Evolutionary conservation across 1,140 invertebrate genomes (phyloP), one percentile per base, ranked within the genome.

Genomic region (Cotesia vestalis): DNA sequence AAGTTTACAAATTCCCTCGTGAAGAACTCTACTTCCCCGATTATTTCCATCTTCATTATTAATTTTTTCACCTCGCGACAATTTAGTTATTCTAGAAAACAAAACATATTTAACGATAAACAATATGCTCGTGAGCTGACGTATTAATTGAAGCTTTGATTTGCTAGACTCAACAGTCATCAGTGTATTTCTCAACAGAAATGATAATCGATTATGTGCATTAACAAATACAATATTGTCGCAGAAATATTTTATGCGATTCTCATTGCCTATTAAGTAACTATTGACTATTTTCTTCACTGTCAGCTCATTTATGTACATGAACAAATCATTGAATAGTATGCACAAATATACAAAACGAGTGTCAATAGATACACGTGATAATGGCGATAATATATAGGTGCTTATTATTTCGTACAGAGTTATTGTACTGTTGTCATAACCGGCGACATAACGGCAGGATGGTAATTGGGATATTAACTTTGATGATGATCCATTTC

Each of bases 291-390:
- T 20, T 20, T 59, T 59, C 27, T 27, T 59, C 27, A 27, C 14
- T 1, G 57, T 59, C 14, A 59, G 6, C 9, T 59, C 57, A 27
- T 59, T 20, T 4, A 59, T 27, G 27, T 59, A 59, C 17, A 20
- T 17, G 17, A 59, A 59, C 27, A 59, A 27, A 34, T 59, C 57
- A 59, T 59, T 59, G 5, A 59, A 59, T 59, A 59, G 3, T 11
- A 20, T 27, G 27, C 14, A 59, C 5, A 59, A 27, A 59, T 59
- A 59, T 3, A 34, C 20, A 59, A 59, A 59, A 27, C 17, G 14
- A 4, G 57, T 59, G 20, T 59, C 57, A 59, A 59, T 4, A 20
- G 57, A 59, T 6, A 59, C 9, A 20, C 57, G 57, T 5, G 57
- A 59, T 20, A 59, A 9, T 20, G 57, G 57, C 27, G 57, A 8